Conservation (phyloP, 2,113 vertebrate species). For the Alethe diademata region DNA sequence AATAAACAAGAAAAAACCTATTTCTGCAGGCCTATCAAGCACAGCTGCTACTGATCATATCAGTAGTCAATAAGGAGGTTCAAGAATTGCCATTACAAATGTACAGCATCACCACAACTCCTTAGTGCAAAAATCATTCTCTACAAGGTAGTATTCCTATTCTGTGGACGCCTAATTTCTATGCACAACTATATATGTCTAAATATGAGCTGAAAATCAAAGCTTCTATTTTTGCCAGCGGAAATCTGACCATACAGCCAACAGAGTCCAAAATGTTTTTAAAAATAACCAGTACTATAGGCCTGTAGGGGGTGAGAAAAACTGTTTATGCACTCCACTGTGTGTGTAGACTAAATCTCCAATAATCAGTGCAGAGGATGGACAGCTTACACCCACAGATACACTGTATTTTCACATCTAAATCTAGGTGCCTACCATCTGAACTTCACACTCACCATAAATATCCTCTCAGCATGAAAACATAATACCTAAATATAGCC, state of each 20-base stretch:
- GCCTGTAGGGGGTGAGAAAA: neutral
- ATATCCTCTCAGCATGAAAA: neutral
- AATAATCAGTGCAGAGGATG: neutral
- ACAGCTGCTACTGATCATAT: rapidly evolving
- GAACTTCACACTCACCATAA: neutral
- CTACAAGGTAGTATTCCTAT: neutral
- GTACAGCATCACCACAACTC: neutral
- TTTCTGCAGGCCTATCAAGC: neutral
- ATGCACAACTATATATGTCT: neutral
- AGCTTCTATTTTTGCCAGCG: neutral
- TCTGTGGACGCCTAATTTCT: neutral
- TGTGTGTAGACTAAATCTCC: neutral
- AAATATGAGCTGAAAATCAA: neutral
- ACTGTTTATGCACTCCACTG: neutral
- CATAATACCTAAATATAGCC: neutral
- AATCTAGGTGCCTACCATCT: neutral
- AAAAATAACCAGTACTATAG: neutral
- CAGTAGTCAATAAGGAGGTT: neutral
- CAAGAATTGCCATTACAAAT: neutral
- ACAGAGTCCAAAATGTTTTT: neutral
- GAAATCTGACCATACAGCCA: neutral
- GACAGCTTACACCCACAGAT: neutral
- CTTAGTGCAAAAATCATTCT: neutral
- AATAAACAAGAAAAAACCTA: neutral
- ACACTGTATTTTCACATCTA: neutral